These are phyloP conservation scores for Rhingia campestris DNA, from an alignment of 2,888 invertebrate species.

Conservation along the genomic window DNA sequence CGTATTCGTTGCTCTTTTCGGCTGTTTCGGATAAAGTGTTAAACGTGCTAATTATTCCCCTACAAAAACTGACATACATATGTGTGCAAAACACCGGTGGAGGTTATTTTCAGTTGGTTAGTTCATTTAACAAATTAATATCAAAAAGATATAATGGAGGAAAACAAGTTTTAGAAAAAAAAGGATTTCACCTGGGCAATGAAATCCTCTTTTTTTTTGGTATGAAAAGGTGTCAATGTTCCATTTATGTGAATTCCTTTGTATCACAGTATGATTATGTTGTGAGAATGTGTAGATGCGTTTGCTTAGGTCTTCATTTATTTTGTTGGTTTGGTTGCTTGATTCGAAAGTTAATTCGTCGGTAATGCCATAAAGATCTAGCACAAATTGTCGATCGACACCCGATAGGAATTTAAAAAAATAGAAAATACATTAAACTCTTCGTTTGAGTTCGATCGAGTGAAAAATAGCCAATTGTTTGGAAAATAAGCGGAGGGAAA, in stretches of 20 bases:
- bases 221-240: conserved; percentile 47
- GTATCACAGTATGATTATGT: background rate
- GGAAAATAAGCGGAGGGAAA: background rate
- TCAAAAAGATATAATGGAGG: background rate
- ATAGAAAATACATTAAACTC: background rate
- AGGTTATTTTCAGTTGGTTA: conserved; percentile 19
- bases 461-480: conserved; percentile 1
- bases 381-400: conserved; percentile 27
- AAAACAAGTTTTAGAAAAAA: background rate
- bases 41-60: conserved; percentile 30
- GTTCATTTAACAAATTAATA: background rate
- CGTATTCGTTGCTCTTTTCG: background rate
- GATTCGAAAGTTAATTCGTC: conserved; percentile 34
- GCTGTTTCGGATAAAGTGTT: conserved; percentile 17
- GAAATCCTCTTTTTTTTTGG: conserved; percentile 27
- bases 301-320: background rate
- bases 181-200: background rate
- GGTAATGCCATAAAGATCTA: conserved; percentile 27
- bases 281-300: background rate
- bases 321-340: conserved; percentile 10
- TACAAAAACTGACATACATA: background rate
- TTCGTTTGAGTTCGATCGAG: conserved; percentile 16
- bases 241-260: conserved; percentile 40
- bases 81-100: conserved; percentile 8
- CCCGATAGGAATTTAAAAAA: conserved; percentile 20